Evolutionary conservation across 2,797 vertebrate genomes (phyloP), one percentile per base, ranked within the genome.

Genomic region (Enteromius afrohamiltoni): DNA sequence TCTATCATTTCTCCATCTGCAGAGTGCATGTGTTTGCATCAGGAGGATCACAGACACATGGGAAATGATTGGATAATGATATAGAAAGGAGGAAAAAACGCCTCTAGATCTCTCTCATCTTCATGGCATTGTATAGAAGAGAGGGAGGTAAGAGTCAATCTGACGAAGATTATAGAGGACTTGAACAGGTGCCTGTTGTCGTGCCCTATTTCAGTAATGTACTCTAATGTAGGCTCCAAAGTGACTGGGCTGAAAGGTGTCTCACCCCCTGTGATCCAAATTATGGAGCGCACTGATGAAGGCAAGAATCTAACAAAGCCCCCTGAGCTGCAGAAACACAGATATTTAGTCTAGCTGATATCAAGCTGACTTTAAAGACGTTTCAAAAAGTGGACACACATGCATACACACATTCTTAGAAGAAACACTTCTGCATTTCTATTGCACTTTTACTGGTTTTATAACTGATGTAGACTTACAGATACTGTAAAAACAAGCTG

Each of bases 81-180:
- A 87, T 62, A 84, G 84, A 70, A 78, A 78, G 42, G 75, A 65
- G 37, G 23, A 1, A 31, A 79, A 85, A 80, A 83, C 16, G 67
- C 47, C 86, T 87, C 79, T 83, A 78, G 58, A 86, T 74, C 79
- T 85, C 77, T 85, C 79, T 85, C 82, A 85, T 84, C 82, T 87
- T 68, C 82, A 71, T 88, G 83, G 86, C 70, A 58, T 83, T 68
- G 84, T 80, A 83, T 64, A 77, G 77, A 75, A 80, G 60, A 79
- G 51, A 83, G 81, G 49, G 74, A 80, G 85, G 87, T 73, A 82
- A 81, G 82, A 84, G 84, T 87, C 86, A 88, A 84, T 87, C 84
- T 86, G 84, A 85, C 82, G 80, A 87, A 88, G 88, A 89, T 89
- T 87, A 87, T 80, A 86, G 87, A 80, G 84, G 82, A 79, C 76